Conservation (phyloP, 2,113 vertebrate species). For the Amphiprion percula region DNA sequence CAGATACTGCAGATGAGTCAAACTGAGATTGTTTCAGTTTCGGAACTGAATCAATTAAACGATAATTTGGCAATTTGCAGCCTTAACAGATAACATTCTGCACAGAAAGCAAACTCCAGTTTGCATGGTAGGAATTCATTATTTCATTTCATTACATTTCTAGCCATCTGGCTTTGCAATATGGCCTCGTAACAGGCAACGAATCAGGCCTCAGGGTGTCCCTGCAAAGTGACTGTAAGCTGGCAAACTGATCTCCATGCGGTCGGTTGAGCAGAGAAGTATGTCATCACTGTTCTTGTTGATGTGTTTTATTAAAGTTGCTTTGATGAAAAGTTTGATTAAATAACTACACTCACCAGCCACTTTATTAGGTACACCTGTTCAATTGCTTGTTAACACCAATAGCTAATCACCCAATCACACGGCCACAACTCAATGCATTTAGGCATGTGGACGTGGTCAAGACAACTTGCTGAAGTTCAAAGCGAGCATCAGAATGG, state of each 20-base stretch:
- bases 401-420: too few relatives aligned
- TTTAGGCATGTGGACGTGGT: too few relatives aligned
- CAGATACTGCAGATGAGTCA: background rate
- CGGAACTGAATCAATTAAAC: conserved; percentile 3
- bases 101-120: conserved; percentile 11
- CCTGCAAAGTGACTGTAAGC: conserved; percentile 24
- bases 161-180: conserved; percentile 57
- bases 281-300: conserved; percentile 2
- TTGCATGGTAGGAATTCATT: conserved; percentile 3
- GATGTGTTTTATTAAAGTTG: background rate
- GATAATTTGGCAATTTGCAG: background rate
- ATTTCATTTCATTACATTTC: conserved; percentile 45
- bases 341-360: too few relatives aligned
- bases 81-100: conserved; percentile 10
- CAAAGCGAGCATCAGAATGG: too few relatives aligned
- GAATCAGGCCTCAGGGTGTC: conserved; percentile 30
- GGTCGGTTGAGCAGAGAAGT: conserved; percentile 19
- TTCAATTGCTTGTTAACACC: too few relatives aligned
- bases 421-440: too few relatives aligned
- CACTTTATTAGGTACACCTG: too few relatives aligned
- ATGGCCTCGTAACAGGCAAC: conserved; percentile 28
- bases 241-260: conserved; percentile 27
- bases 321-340: background rate
- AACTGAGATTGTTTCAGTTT: background rate
- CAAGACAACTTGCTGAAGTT: too few relatives aligned